Base-by-base conservation (phyloP, 2,888 invertebrate genomes). In the Epinotia demarniana region DNA sequence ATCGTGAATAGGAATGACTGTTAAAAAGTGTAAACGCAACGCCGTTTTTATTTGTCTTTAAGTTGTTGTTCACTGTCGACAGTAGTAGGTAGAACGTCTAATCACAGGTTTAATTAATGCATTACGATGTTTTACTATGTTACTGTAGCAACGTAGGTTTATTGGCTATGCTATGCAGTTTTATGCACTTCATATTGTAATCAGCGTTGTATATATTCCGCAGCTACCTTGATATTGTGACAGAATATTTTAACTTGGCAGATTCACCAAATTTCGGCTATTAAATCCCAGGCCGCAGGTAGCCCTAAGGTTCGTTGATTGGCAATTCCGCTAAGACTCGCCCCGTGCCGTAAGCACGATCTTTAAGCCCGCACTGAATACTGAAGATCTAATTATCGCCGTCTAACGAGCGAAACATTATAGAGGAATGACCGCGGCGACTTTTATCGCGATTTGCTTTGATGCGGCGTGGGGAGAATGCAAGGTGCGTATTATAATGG, bases 381-480 rank as follows among this genome's bases (percentile, higher is more conserved):
- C 70, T 70, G 64, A 75, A 66, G 62, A 70, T 66, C 70, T 75
- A 75, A 75, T 75, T 75, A 75, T 66, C 75, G 60, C 70, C 69
- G 58, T 74, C 64, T 71, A 75, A 70, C 70, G 70, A 73, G 61
- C 39, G 18, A 8, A 16, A 53, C 58, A 39, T 70, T 66, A 64
- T 64, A 75, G 60, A 75, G 75, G 66, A 73, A 75, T 75, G 75
- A 75, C 75, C 75, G 75, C 64, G 60, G 55, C 64, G 60, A 75
- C 53, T 75, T 75, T 66, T 75, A 71, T 75, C 69, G 58, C 64
- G 69, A 64, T 71, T 71, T 61, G 67, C 62, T 70, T 55, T 53
- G 64, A 71, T 53, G 70, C 43, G 58, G 27, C 49, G 58, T 33
- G 63, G 57, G 13, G 27, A 16, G 74, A 75, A 75, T 75, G 33